Base-by-base conservation (phyloP, 2,113 vertebrate genomes). In the Phainopepla nitens region DNA sequence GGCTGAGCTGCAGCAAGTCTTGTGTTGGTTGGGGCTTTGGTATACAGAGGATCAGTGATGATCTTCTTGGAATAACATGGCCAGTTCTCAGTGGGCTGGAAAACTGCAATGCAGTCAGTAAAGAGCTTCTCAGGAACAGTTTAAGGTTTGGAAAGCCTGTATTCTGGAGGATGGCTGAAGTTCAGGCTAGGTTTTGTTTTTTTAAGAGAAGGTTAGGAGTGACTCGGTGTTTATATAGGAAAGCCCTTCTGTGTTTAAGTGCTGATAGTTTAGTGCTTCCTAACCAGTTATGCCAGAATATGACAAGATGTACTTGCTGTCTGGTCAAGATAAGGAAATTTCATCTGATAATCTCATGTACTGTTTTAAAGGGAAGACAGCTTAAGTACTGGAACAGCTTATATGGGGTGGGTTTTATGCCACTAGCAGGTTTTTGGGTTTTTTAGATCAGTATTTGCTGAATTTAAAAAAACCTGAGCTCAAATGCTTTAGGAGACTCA, bases 21-120 rank as follows among this genome's bases (percentile, higher is more conserved):
- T 28, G 5, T 39, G 18, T 56, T 90, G 61, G 16, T 61, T 23
- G 14, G 39, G 33, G 21, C 35, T 65, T 88, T n/a, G 7, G 5
- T 57, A 8, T 39, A 33, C 56, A 11, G 13, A 64, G 49, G 16
- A 36, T 75, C 56, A 65, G 31, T 15, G 54, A 39, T 31, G 16
- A 25, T 4, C 2, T 72, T 72, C 66, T 56, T 8, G 7, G 44
- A 90, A 66, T 42, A 66, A 36, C 6, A 12, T 0, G 1, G 10
- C 28, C 13, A 8, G 20, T 65, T 92, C 23, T 17, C 10, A 21
- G 36, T 33, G 33, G 28, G 12, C 71, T 81, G 35, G 28, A 56
- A 88, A 51, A 80, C 54, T 70, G 60, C 56, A 57, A 2, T 65
- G 58, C 7, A 8, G 41, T 83, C 64, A 50, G 14, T 81, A 25